These are phyloP conservation scores for Trematocara caparti DNA, from an alignment of 2,797 vertebrate species.

Conservation along the genomic window DNA sequence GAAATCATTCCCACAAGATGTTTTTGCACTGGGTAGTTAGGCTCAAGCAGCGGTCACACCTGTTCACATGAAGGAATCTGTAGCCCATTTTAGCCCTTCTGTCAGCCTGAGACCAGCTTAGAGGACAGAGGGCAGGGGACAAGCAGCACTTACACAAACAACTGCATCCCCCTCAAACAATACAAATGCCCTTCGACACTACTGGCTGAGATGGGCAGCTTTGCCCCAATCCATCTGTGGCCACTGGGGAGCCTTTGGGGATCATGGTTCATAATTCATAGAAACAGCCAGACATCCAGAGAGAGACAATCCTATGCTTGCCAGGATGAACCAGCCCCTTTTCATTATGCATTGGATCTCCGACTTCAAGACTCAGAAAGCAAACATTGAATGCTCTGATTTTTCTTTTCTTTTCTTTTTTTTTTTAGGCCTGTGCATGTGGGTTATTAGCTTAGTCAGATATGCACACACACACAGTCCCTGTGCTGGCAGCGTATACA, in stretches of 20 bases:
- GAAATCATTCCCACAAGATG: background rate
- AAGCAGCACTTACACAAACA: conserved; percentile 45
- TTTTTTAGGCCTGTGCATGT: conserved; percentile 19
- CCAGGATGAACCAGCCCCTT: conserved; percentile 45
- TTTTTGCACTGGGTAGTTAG: background rate
- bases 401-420: background rate
- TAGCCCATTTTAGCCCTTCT: conserved; percentile 9
- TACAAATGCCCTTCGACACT: conserved; percentile 42
- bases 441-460: conserved; percentile 39
- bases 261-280: conserved; percentile 80
- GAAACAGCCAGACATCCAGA: conserved; percentile 60
- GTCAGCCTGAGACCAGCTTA: conserved; percentile 24
- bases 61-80: conserved; percentile 36
- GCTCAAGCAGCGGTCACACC: conserved; percentile 9
- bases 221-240: conserved; percentile 59
- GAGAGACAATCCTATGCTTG: conserved; percentile 50
- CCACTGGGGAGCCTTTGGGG: conserved; percentile 54
- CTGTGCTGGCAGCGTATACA: conserved; percentile 3
- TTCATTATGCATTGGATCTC: conserved; percentile 69
- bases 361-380: conserved; percentile 24
- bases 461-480: conserved; percentile 13
- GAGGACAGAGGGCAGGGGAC: conserved; percentile 23
- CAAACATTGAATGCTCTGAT: conserved; percentile 26
- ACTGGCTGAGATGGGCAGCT: conserved; percentile 41
- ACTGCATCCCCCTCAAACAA: conserved; percentile 41